These are phyloP conservation scores for Hylia prasina DNA, from an alignment of 2,113 vertebrate genomes.

Conservation along the genomic window DNA sequence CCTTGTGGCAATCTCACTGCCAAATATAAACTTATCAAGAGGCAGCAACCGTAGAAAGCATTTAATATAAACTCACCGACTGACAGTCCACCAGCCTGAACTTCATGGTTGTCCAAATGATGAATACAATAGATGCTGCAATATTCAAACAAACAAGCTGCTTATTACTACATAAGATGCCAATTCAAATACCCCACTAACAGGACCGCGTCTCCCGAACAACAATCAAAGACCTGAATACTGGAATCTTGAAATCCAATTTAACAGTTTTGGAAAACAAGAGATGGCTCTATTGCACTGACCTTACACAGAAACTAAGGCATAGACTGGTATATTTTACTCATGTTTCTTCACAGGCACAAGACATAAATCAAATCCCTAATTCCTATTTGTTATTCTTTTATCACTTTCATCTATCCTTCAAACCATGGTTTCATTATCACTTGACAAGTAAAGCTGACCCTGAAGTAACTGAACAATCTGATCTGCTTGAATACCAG, in stretches of 20 bases:
- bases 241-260: not conserved
- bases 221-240: not conserved
- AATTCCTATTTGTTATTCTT: not conserved
- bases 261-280: not conserved
- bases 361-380: not conserved
- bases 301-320: not conserved
- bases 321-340: not conserved
- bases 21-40: not conserved
- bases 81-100: conserved; percentile 94
- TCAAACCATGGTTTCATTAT: not conserved
- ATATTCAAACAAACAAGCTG: not conserved
- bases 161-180: not conserved
- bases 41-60: not conserved
- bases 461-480: not conserved
- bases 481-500: not conserved
- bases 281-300: not conserved
- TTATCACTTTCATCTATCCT: not conserved
- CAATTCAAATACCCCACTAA: not conserved
- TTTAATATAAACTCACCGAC: conserved; percentile 77
- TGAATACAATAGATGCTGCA: conserved; percentile 92
- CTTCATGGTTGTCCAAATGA: conserved; percentile 96
- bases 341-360: not conserved
- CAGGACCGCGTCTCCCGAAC: not conserved
- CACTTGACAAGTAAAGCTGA: not conserved
- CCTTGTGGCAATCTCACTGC: not conserved